These are phyloP conservation scores for Nebria salina DNA, from an alignment of 2,888 invertebrate species.

Conservation along the genomic window DNA sequence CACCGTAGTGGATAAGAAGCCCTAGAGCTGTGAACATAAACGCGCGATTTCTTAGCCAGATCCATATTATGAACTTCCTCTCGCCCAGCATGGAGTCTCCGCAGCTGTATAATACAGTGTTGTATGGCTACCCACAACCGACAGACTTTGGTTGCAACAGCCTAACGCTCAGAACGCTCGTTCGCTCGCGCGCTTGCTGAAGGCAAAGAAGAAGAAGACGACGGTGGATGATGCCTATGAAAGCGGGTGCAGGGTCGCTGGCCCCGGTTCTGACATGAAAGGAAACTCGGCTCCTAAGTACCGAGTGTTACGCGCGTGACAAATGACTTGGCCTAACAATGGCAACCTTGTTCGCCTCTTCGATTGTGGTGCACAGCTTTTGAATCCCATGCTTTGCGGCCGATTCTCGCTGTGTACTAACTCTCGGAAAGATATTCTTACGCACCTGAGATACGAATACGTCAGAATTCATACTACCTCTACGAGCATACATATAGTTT, in stretches of 20 bases:
- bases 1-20: constrained; percentile 9
- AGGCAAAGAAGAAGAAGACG: constrained; percentile 12
- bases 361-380: constrained; percentile 36
- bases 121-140: constrained; percentile 2
- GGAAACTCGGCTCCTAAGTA: constrained; percentile 53
- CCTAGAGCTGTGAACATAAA: constrained; percentile 3
- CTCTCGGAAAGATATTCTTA: neutral
- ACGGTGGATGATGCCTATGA: neutral
- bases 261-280: constrained; percentile 55
- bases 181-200: neutral
- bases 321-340: constrained; percentile 55
- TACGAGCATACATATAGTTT: too few species aligned
- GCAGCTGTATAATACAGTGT: constrained; percentile 15
- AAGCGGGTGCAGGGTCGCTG: constrained; percentile 14
- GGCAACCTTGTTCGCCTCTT: constrained; percentile 51
- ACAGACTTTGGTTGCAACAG: neutral
- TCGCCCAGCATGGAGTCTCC: constrained; percentile 29
- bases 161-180: neutral
- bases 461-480: neutral
- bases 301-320: constrained; percentile 53
- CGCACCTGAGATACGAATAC: constrained; percentile 1
- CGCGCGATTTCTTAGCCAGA: constrained; percentile 32
- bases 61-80: constrained; percentile 38
- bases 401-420: neutral
- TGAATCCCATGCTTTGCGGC: neutral